Evolutionary conservation across 1,140 invertebrate species (phyloP).

Genomic region (Neoseiulus cucumeris): DNA sequence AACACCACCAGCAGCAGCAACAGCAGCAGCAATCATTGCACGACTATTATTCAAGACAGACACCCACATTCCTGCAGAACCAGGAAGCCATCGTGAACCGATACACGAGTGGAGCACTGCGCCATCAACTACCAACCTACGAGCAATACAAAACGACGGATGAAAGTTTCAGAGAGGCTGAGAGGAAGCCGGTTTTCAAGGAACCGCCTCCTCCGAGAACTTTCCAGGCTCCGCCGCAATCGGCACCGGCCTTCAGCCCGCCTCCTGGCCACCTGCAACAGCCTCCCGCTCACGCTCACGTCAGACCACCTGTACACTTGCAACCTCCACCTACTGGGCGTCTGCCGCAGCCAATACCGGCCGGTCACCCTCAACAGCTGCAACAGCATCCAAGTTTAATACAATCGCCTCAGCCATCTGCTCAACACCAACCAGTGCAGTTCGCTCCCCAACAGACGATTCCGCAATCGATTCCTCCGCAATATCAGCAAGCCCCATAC

Average conservation of each 20-base stretch:
- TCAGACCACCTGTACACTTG: not conserved
- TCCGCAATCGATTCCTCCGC: not conserved
- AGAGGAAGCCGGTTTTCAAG: not conserved
- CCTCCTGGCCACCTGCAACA: not conserved
- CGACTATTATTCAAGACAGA: not conserved
- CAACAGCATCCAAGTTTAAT: not conserved
- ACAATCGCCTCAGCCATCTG: not conserved
- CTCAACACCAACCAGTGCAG: not conserved
- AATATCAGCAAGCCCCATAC: not conserved
- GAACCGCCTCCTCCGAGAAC: not conserved
- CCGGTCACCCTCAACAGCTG: not conserved
- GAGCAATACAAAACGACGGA: conserved; percentile 4
- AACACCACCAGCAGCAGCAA: not conserved
- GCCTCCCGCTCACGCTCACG: not conserved
- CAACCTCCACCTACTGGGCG: not conserved
- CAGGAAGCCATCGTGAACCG: not conserved
- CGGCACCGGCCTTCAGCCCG: not conserved
- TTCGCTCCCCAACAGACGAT: not conserved
- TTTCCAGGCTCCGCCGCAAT: not conserved
- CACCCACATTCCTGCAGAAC: not conserved
- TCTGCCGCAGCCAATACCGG: not conserved
- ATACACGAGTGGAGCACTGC: not conserved
- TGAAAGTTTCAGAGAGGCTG: not conserved
- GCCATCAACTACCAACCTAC: not conserved
- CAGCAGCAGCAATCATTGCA: not conserved